A percentile compares a stretch with the other conserved stretches of the same genome.
These are phyloP conservation scores for Theristicus caerulescens DNA, from an alignment of 2,113 vertebrate genomes.

Conservation along the genomic window DNA sequence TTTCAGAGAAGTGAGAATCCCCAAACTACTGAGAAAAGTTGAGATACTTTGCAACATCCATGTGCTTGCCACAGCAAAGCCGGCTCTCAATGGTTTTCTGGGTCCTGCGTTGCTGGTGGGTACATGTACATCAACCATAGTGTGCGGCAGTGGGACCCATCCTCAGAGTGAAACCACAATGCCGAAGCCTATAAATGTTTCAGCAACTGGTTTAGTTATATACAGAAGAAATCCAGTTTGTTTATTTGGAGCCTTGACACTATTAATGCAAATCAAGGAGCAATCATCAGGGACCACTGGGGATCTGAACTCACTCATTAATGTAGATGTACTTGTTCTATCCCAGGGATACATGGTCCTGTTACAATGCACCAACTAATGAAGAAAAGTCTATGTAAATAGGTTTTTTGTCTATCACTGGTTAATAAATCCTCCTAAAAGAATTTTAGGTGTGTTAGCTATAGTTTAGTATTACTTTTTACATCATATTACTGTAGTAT, in stretches of 20 bases:
- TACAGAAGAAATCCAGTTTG: not conserved
- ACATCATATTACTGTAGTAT: no score
- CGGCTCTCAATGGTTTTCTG: not conserved
- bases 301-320: not conserved
- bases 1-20: not conserved
- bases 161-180: fast-evolving
- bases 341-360: not conserved
- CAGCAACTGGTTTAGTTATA: not conserved
- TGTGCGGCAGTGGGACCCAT: not conserved
- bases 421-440: not conserved
- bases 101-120: not conserved
- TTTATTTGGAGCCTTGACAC: not conserved
- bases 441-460: not conserved
- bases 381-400: not conserved
- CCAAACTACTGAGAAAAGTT: not conserved
- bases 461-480: not conserved
- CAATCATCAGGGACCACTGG: not conserved
- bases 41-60: not conserved
- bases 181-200: not conserved
- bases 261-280: not conserved
- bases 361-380: not conserved
- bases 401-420: not conserved
- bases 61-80: not conserved
- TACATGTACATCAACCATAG: fast-evolving
- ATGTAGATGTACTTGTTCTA: not conserved